phyloP scores from a whole-genome alignment of 2,888 invertebrate genomes.

The Dasysyrphus albostriatus region DNA sequence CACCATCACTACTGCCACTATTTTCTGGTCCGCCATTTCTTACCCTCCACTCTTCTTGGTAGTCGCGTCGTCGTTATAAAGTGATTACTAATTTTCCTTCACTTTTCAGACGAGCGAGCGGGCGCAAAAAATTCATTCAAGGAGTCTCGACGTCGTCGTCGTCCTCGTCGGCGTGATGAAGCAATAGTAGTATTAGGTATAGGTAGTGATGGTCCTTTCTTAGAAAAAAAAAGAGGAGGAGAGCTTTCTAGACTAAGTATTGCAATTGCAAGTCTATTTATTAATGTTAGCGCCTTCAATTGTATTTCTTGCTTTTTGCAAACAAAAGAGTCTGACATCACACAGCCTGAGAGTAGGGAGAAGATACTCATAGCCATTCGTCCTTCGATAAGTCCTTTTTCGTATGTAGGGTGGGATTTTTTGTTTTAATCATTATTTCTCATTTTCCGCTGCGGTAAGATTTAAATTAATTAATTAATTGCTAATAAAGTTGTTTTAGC shows the following conservation, averaged over 20 bases:
- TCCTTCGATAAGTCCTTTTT: conserved; percentile 22
- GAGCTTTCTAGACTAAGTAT: conserved; percentile 48
- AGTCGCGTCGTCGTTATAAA: conserved; percentile 43
- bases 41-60: neutral
- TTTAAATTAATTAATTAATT: conserved; percentile 73
- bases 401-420: neutral
- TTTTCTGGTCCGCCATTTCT: neutral
- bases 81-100: conserved; percentile 57
- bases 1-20: neutral
- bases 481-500: conserved; percentile 71
- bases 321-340: conserved; percentile 39
- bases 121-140: conserved; percentile 11
- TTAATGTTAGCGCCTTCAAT: conserved; percentile 60
- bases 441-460: conserved; percentile 71
- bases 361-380: neutral
- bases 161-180: neutral
- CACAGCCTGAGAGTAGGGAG: neutral
- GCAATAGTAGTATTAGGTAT: neutral
- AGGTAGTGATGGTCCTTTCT: conserved; percentile 1
- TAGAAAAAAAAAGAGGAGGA: neutral
- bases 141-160: neutral
- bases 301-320: conserved; percentile 41
- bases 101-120: conserved; percentile 15
- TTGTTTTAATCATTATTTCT: conserved; percentile 48
- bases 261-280: conserved; percentile 65